These are phyloP conservation scores for Fistularia tabacaria DNA, from an alignment of 2,797 vertebrate species.

Conservation along the genomic window DNA sequence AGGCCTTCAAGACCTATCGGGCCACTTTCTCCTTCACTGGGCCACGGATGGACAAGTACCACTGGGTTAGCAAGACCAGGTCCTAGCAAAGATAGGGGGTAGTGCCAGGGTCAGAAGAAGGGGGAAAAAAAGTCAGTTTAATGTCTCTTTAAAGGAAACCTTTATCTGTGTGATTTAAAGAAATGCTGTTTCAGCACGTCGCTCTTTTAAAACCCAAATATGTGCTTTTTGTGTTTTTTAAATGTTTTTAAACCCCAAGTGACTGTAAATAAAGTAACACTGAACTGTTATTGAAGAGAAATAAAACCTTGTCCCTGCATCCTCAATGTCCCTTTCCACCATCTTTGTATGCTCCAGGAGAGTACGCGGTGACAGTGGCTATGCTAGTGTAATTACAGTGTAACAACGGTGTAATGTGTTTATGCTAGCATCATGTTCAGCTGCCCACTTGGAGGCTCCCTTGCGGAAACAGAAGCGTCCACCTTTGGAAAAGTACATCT, in stretches of 20 bases:
- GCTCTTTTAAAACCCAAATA: constrained; percentile 42
- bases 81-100: constrained; percentile 40
- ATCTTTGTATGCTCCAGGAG: no score
- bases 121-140: background rate
- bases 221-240: constrained; percentile 44
- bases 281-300: constrained; percentile 60
- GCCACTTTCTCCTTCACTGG: constrained; percentile 66
- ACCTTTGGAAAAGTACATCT: no score
- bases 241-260: constrained; percentile 48
- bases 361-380: no score
- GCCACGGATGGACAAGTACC: constrained; percentile 85
- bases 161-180: constrained; percentile 31
- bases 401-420: no score
- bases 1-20: constrained; percentile 69
- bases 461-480: no score
- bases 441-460: no score
- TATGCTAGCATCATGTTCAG: no score
- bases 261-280: constrained; percentile 67
- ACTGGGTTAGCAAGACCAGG: constrained; percentile 87
- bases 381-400: no score
- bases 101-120: no score
- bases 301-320: constrained; percentile 38
- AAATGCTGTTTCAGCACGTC: constrained; percentile 40
- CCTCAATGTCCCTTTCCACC: no score
- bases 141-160: constrained; percentile 33